Evolutionary conservation across 2,113 vertebrate species (phyloP).

Genomic region (Channa maculata): DNA sequence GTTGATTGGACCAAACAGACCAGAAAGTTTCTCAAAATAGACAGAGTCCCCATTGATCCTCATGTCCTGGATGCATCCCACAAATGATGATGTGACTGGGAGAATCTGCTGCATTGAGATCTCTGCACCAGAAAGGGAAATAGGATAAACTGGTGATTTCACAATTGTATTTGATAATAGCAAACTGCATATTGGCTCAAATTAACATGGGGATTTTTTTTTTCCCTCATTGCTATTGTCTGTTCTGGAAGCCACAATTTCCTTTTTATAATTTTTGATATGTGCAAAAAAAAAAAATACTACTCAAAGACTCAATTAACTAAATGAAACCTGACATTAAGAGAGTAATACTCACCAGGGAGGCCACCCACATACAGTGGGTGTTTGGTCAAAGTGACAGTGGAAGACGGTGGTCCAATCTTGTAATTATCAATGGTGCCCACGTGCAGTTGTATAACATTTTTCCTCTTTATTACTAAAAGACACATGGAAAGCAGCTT

Average conservation of each 20-base stretch:
- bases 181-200: too few relatives aligned
- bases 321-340: neutral
- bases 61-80: conserved; percentile 90
- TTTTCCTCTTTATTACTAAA: conserved; percentile 87
- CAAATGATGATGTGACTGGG: conserved; percentile 84
- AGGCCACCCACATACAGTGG: conserved; percentile 89
- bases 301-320: too few relatives aligned
- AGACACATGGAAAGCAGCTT: conserved; percentile 6
- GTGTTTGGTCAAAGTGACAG: conserved; percentile 63
- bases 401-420: conserved; percentile 72
- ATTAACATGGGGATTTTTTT: too few relatives aligned
- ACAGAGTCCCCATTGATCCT: conserved; percentile 83
- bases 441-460: conserved; percentile 87
- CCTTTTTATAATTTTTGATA: too few relatives aligned
- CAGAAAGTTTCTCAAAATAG: conserved; percentile 79
- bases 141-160: neutral
- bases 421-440: conserved; percentile 84
- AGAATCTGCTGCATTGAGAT: conserved; percentile 49
- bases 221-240: too few relatives aligned
- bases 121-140: conserved; percentile 39
- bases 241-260: too few relatives aligned
- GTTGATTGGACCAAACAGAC: conserved; percentile 86
- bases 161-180: neutral
- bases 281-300: too few relatives aligned
- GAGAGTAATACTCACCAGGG: conserved; percentile 85